phyloP scores from a whole-genome alignment of 1,140 invertebrate genomes.

The Oreohelix idahoensis region DNA sequence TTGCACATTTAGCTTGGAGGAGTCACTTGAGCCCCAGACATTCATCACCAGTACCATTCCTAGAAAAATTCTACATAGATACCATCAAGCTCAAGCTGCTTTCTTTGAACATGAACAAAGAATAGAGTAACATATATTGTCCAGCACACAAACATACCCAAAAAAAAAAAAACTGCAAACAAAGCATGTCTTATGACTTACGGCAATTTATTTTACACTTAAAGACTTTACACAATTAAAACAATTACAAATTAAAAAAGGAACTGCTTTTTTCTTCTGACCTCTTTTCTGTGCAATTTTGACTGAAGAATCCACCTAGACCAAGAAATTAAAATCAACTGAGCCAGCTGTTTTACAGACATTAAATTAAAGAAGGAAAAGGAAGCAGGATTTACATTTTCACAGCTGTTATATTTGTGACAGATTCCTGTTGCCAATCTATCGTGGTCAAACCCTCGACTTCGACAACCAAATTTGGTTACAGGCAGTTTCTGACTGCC shows the following conservation, averaged over 20 bases:
- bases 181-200: background rate
- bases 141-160: too few relatives aligned
- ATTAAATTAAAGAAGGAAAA: conserved; percentile 50
- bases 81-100: too few relatives aligned
- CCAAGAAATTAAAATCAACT: conserved; percentile 67
- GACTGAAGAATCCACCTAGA: conserved; percentile 73
- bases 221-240: conserved; percentile 20
- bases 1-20: too few relatives aligned
- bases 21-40: too few relatives aligned
- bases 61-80: too few relatives aligned
- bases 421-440: background rate
- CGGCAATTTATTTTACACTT: conserved; percentile 31
- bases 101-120: too few relatives aligned
- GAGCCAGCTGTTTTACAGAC: conserved; percentile 53
- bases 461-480: background rate
- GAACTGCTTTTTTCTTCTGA: conserved; percentile 72
- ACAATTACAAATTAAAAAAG: background rate
- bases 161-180: too few relatives aligned
- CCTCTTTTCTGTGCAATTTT: conserved; percentile 75
- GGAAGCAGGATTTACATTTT: conserved; percentile 24
- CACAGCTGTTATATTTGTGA: conserved; percentile 13
- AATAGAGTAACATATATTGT: too few relatives aligned
- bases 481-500: background rate
- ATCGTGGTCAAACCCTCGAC: background rate
- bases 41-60: too few relatives aligned